These are phyloP conservation scores for Caenorhabditis parvicauda DNA, from an alignment of 2,888 invertebrate species.

Conservation along the genomic window DNA sequence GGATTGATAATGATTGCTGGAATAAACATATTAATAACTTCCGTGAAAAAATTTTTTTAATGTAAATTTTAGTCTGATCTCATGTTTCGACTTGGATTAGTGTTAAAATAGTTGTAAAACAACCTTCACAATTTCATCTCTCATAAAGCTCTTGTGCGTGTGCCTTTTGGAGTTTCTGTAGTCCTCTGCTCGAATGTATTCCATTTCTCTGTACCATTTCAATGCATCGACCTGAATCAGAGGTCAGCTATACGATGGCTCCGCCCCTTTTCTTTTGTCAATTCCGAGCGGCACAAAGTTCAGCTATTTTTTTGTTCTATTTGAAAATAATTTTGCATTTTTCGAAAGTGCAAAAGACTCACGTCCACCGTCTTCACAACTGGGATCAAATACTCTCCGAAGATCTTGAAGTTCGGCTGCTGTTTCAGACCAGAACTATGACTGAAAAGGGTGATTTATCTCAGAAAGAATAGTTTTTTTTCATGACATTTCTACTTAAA, in stretches of 20 bases:
- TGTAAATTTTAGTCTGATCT: too few species aligned
- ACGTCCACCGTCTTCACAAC: conserved; percentile 75
- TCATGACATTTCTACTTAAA: too few species aligned
- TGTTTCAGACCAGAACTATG: conserved; percentile 74
- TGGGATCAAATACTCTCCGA: conserved; percentile 85
- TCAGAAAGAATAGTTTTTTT: too few species aligned
- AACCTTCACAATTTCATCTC: too few species aligned
- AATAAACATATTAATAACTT: too few species aligned
- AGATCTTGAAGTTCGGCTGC: conserved; percentile 84
- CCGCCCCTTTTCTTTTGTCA: too few species aligned
- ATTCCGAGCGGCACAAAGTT: too few species aligned
- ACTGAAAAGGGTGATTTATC: conserved; percentile 9
- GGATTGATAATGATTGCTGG: too few species aligned
- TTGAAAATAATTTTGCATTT: neutral
- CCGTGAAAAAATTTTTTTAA: too few species aligned
- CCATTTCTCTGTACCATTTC: conserved; percentile 27
- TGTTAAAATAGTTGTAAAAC: too few species aligned
- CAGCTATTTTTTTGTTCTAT: neutral
- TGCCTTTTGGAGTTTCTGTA: neutral
- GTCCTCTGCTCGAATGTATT: conserved; percentile 19
- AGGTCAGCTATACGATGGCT: too few species aligned
- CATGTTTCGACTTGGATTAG: too few species aligned
- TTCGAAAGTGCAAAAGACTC: neutral
- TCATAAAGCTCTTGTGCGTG: conserved; percentile 1
- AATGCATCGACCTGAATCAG: conserved; percentile 11